A percentile compares a stretch with the other conserved stretches of the same genome.
Evolutionary conservation across 2,888 invertebrate species (phyloP).

Genomic region (Lepidonotus clava): DNA sequence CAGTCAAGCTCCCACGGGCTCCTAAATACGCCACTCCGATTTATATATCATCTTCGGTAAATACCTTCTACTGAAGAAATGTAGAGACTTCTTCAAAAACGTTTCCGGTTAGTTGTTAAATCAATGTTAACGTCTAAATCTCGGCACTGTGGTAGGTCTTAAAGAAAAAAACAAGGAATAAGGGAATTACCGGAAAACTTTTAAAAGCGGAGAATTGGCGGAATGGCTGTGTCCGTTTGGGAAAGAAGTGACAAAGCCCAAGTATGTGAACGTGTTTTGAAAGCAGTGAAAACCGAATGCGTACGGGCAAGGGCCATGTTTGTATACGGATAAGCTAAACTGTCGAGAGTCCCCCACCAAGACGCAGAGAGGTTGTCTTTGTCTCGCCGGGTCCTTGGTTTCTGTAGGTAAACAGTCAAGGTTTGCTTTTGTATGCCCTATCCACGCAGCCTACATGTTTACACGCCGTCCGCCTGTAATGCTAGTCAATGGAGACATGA

Average conservation of each 20-base stretch:
- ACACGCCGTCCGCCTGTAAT: not conserved
- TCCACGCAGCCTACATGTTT: not conserved
- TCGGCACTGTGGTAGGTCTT: too few relatives aligned
- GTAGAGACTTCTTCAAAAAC: too few relatives aligned
- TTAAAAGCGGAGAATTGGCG: too few relatives aligned
- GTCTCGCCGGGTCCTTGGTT: conserved; percentile 22
- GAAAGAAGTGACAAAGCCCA: not conserved
- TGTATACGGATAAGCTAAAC: conserved; percentile 6
- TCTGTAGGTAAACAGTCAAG: not conserved
- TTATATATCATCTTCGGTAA: too few relatives aligned
- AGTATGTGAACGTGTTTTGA: not conserved
- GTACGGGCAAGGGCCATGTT: not conserved
- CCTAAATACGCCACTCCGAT: too few relatives aligned
- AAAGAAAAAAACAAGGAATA: too few relatives aligned
- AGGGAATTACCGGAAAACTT: too few relatives aligned
- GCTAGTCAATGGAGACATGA: not conserved
- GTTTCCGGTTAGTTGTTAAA: too few relatives aligned
- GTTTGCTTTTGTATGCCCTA: conserved; percentile 7
- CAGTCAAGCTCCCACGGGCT: too few relatives aligned
- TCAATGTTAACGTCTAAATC: too few relatives aligned
- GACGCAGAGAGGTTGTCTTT: not conserved
- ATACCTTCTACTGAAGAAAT: too few relatives aligned
- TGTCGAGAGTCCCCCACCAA: not conserved
- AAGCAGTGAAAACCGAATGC: conserved; percentile 22
- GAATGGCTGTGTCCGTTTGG: conserved; percentile 5